Conservation (phyloP, 2,113 vertebrate species). For the Megaceryle torquata region DNA sequence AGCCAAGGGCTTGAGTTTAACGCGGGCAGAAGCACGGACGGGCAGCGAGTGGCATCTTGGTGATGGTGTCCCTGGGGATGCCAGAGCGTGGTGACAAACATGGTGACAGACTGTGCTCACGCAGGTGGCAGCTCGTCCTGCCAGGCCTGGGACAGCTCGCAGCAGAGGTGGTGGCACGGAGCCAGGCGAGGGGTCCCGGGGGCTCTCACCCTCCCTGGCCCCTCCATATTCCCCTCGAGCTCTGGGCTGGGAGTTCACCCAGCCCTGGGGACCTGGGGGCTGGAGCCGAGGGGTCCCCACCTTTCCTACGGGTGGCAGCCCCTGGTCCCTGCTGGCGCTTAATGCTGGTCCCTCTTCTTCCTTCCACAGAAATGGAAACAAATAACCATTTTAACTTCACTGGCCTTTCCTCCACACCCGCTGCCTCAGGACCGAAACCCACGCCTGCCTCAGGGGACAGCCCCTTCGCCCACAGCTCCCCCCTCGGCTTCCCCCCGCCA, state of each 20-base stretch:
- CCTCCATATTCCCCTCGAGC: accelerated
- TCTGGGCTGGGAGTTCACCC: accelerated
- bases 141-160: neutral
- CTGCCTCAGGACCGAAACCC: conserved; percentile 95
- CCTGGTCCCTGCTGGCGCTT: neutral
- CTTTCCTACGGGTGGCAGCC: neutral
- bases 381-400: conserved; percentile 93
- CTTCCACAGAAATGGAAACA: conserved; percentile 85
- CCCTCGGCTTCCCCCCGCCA: conserved; percentile 88
- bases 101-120: neutral
- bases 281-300: neutral
- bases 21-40: neutral
- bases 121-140: neutral
- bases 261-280: neutral
- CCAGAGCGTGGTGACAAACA: neutral
- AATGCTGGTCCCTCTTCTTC: conserved; percentile 18
- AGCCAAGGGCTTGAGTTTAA: neutral
- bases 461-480: conserved; percentile 88
- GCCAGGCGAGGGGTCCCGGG: neutral
- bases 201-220: neutral
- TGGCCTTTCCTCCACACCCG: conserved; percentile 84
- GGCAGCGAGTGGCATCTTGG: neutral
- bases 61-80: accelerated
- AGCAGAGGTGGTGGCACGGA: neutral
- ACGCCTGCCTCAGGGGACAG: conserved; percentile 89